A percentile compares a stretch with the other conserved stretches of the same genome.
phyloP scores from a whole-genome alignment of 2,113 vertebrate species.

The Semnornis frantzii region DNA sequence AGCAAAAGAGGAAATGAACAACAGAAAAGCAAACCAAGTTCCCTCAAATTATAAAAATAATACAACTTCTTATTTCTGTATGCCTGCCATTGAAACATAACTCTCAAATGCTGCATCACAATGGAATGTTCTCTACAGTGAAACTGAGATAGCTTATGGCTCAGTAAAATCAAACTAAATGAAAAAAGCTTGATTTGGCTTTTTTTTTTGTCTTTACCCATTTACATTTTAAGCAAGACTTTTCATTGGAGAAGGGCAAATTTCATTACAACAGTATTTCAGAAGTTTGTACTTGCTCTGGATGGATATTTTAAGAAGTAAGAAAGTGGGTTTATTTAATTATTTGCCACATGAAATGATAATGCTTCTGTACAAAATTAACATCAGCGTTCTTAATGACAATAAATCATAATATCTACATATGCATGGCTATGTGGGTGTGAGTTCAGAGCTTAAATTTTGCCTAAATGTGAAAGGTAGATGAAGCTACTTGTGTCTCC shows the following conservation, averaged over 20 bases:
- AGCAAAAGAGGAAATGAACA: background rate
- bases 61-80: background rate
- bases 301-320: background rate
- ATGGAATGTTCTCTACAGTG: background rate
- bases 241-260: background rate
- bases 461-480: background rate
- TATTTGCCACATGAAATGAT: background rate
- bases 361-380: background rate
- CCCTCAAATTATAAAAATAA: background rate
- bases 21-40: background rate
- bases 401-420: background rate
- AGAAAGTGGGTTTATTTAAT: background rate
- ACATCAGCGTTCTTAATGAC: background rate
- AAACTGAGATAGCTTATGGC: background rate
- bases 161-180: background rate
- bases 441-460: background rate
- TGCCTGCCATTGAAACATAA: background rate
- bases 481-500: background rate
- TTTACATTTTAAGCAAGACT: background rate
- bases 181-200: background rate
- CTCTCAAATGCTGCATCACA: background rate
- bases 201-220: background rate
- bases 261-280: background rate
- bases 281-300: background rate
- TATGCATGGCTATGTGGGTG: background rate